phyloP scores from a whole-genome alignment of 2,888 invertebrate species.

The Ophion ventricosus region DNA sequence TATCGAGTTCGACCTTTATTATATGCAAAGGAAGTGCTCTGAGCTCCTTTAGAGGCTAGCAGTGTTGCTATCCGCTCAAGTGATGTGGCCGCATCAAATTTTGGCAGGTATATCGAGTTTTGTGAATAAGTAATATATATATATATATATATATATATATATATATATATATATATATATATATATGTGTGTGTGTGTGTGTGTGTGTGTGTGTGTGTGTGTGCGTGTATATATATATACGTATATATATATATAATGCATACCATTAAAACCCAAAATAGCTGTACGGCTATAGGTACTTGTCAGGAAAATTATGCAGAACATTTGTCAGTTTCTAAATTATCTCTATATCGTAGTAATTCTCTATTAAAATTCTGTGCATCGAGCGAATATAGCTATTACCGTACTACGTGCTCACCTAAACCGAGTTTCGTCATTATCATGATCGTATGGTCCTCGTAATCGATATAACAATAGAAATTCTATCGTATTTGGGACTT shows the following conservation, averaged over 20 bases:
- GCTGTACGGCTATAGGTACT: conserved; percentile 15
- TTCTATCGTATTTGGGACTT: background rate
- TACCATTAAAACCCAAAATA: conserved; percentile 46
- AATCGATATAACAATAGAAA: conserved; percentile 11
- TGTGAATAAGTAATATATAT: conserved; percentile 1
- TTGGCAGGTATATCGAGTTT: conserved; percentile 55
- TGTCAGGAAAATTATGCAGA: conserved; percentile 17
- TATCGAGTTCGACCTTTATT: conserved; percentile 51
- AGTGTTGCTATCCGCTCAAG: conserved; percentile 22
- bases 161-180: background rate
- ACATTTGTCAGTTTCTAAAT: conserved; percentile 30
- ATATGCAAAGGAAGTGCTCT: conserved; percentile 27
- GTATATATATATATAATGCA: background rate
- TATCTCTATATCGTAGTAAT: background rate
- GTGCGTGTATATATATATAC: background rate
- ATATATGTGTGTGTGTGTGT: too few species aligned
- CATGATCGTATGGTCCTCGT: background rate
- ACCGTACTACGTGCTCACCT: background rate
- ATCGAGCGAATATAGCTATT: background rate
- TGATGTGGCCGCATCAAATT: conserved; percentile 43
- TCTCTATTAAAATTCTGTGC: background rate
- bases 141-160: background rate
- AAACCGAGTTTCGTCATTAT: conserved; percentile 1
- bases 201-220: too few species aligned
- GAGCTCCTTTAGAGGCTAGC: conserved; percentile 11